Evolutionary conservation across 2,797 vertebrate genomes (phyloP).

Genomic region (Okamejei kenojei): DNA sequence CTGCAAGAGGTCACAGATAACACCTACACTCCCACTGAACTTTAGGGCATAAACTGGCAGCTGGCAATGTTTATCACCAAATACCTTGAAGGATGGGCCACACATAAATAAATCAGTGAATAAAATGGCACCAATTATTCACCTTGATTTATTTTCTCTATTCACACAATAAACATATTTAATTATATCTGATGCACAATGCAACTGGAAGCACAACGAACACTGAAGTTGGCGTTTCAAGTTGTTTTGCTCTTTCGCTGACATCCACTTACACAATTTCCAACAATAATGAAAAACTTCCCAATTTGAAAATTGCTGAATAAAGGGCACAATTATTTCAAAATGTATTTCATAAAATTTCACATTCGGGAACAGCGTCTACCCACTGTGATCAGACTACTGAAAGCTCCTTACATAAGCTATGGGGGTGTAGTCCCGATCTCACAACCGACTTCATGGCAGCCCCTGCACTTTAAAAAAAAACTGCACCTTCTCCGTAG

Average conservation of each 20-base stretch:
- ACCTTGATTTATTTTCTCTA: neutral
- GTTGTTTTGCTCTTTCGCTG: neutral
- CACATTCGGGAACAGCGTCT: no score
- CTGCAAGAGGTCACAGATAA: neutral
- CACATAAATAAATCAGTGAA: neutral
- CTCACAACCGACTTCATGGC: no score
- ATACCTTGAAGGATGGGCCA: neutral
- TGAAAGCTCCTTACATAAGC: no score
- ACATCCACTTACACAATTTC: neutral
- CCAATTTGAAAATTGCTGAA: neutral
- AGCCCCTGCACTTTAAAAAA: no score
- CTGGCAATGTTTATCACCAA: neutral
- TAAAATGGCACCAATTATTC: neutral
- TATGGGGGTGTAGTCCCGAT: no score
- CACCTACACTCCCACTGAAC: neutral
- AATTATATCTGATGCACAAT: neutral
- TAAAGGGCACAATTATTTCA: neutral
- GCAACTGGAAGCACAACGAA: neutral
- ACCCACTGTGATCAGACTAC: no score
- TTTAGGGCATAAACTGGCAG: neutral
- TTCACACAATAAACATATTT: neutral
- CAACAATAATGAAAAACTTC: neutral
- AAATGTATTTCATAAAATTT: neutral
- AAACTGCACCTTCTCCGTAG: no score
- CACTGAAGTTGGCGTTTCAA: no score